A percentile compares a stretch with the other conserved stretches of the same genome.
These are phyloP conservation scores for Synaphobranchus kaupii DNA, from an alignment of 2,797 vertebrate species.

Conservation along the genomic window DNA sequence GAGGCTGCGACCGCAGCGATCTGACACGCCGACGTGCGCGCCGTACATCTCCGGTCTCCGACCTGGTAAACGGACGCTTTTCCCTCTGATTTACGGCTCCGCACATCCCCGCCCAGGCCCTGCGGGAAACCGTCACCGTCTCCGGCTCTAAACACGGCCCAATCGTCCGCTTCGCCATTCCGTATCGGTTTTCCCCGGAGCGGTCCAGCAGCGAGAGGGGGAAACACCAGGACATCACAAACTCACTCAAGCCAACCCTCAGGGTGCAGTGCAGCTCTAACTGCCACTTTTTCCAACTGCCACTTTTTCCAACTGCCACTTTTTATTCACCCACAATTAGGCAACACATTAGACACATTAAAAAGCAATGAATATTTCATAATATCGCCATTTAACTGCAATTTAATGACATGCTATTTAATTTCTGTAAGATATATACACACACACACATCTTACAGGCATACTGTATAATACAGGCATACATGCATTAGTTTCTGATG, in stretches of 20 bases:
- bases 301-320: not conserved
- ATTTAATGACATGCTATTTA: not conserved
- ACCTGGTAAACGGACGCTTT: not conserved
- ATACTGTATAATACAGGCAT: not conserved
- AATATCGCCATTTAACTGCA: no score
- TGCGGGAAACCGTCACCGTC: not conserved
- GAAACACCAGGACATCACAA: not conserved
- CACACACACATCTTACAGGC: not conserved
- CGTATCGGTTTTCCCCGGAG: not conserved
- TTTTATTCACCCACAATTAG: not conserved
- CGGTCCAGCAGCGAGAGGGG: not conserved
- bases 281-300: not conserved
- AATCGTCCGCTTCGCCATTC: not conserved
- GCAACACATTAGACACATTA: not conserved
- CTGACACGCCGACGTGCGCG: not conserved
- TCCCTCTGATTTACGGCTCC: not conserved
- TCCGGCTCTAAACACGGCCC: not conserved
- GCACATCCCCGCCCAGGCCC: not conserved
- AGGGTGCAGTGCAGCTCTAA: not conserved
- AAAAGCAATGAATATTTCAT: not conserved
- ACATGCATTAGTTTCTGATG: not conserved
- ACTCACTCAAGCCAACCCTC: not conserved
- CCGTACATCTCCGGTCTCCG: not conserved
- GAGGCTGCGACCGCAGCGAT: not conserved
- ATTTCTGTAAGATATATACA: not conserved